Base-by-base conservation (phyloP, 2,113 vertebrate species). In the Lepisosteus osseus region DNA sequence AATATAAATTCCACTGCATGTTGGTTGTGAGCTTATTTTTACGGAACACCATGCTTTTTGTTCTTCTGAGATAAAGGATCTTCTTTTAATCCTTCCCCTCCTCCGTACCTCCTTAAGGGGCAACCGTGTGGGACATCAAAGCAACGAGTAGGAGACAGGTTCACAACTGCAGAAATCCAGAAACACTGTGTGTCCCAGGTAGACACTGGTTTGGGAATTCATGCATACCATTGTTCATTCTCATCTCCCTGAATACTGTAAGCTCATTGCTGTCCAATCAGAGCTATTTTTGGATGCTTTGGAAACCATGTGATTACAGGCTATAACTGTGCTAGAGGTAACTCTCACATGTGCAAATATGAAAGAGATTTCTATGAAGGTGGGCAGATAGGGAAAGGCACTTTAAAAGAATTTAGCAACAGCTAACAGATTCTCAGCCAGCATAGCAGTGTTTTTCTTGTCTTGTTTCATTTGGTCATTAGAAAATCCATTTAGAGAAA, bases 281-380 rank as follows among this genome's bases (percentile, higher is more conserved):
- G 65, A 54, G 43, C 69, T 51, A 72, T 74, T 72, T 78, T 59
- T 71, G 65, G 70, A 54, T 54, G 62, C 54, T 70, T 29, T 5
- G 71, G 69, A 76, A 75, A 65, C 75, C 47, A 70, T 29, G 29
- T 29, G 29, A 29, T 68, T 73, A 73, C 59, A 68, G 15, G 54
- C 71, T 71, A 54, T 72, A n/a, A 13, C 63, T 45, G n/a, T 57
- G 63, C 67, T 59, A n/a, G 61, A 67, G 55, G 47, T 68, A 65
- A 69, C 17, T 66, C 2, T 29, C 42, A 59, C 67, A 62, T 54
- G n/a, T 63, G 41, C 47, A 14, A 29, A 54, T 57, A 79, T 17
- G 72, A 63, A 8, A 14, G 65, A 65, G 69, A 4, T 17, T 44
- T 15, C 14, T 59, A 54, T 74, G 44, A 68, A 64, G 69, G n/a